Percentiles rank a stretch among this genome's conserved stretches.
phyloP scores from a whole-genome alignment of 2,797 vertebrate genomes.

The Anniella stebbinsi region DNA sequence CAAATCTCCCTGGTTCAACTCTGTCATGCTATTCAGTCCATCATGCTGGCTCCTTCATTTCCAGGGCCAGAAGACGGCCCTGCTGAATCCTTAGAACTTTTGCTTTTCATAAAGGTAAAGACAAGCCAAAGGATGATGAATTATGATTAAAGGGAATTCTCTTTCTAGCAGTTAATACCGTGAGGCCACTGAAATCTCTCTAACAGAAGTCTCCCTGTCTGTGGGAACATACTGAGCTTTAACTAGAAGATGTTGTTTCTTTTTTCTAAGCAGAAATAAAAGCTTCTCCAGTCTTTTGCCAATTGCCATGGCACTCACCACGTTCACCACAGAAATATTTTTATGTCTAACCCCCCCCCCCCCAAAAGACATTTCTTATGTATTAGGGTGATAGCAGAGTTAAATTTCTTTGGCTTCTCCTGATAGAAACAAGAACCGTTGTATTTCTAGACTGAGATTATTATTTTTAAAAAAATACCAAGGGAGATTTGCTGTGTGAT shows the following conservation, averaged over 20 bases:
- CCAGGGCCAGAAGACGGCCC: background rate
- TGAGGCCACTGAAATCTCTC: fast-evolving
- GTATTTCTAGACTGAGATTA: constrained; percentile 9
- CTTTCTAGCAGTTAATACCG: background rate
- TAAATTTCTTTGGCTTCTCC: background rate
- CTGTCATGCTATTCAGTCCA: background rate
- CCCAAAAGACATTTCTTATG: background rate
- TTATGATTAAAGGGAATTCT: background rate
- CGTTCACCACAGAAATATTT: background rate
- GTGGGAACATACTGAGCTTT: background rate
- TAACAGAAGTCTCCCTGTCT: constrained; percentile 6
- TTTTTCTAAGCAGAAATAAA: background rate
- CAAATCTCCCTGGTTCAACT: background rate
- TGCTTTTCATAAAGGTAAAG: constrained; percentile 20
- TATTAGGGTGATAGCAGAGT: background rate
- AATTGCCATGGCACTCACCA: background rate
- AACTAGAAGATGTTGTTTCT: constrained; percentile 3
- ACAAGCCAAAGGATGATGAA: constrained; percentile 6
- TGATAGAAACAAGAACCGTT: background rate
- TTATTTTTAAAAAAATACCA: background rate
- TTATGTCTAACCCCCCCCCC: background rate
- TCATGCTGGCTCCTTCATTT: background rate
- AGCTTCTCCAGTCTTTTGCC: background rate
- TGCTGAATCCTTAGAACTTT: background rate
- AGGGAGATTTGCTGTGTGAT: constrained; percentile 23